Percentiles rank a stretch among this genome's conserved stretches.
These are phyloP conservation scores for Corella eumyota DNA, from an alignment of 23 tunicate species.

Conservation along the genomic window DNA sequence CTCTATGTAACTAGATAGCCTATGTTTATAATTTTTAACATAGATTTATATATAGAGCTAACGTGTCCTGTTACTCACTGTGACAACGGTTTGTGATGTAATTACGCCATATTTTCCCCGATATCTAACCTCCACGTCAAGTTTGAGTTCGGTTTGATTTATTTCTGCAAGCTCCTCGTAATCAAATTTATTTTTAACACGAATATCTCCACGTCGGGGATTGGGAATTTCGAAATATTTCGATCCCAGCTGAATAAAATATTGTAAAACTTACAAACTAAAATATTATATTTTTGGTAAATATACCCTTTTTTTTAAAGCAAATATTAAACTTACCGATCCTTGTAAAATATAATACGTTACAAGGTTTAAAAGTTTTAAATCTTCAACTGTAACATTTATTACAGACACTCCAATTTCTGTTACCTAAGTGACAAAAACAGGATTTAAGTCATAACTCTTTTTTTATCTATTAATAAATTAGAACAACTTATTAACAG, in stretches of 20 bases:
- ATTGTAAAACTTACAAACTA: not conserved
- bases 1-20: no score
- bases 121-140: conserved; percentile 3
- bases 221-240: not conserved
- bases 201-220: not conserved
- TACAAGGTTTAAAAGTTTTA: not conserved
- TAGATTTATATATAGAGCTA: no score
- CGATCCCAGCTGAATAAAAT: not conserved
- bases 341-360: not conserved
- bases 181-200: not conserved
- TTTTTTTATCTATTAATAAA: no score
- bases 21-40: no score
- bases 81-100: conserved; percentile 4
- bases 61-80: no score
- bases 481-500: no score
- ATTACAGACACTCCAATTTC: conserved; percentile 1
- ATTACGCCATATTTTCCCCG: no score
- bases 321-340: not conserved
- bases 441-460: not conserved
- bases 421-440: not conserved
- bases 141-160: not conserved
- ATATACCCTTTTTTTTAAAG: not conserved
- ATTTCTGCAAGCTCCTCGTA: not conserved
- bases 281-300: not conserved
- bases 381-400: conserved; percentile 4